Evolutionary conservation across 1,140 invertebrate species (phyloP), one percentile per base, ranked within the genome.

Genomic region (Cherax quadricarinatus): DNA sequence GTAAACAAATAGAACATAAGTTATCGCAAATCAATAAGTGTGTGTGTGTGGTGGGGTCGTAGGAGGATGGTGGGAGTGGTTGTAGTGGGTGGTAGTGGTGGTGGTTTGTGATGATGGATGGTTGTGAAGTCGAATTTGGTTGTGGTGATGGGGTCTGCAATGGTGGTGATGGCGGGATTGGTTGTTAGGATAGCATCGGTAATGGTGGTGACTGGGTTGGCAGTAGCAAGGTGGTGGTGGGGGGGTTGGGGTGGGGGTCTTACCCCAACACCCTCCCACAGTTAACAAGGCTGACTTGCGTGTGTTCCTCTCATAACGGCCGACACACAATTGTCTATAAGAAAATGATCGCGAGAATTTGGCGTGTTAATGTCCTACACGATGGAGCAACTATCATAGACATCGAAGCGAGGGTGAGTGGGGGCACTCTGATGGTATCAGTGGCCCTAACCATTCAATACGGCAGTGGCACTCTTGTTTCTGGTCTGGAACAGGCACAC

Each of bases 291-390:
- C 10, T 24, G 16, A 16, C 21, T 4, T 53, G 88, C 88, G 73
- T 84, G 82, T 78, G 75, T 53, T 49, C 78, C 21, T 24, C 30
- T 48, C 78, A 81, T 88, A 81, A 90, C 88, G 66, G 48, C 12
- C 49, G 62, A 3, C 62, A 78, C 83, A 53, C 88, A 90, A 90
- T 90, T 73, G 80, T 78, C 88, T 84, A 84, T 90, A 66, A 84
- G 66, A 84, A 90, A 57, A 84, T 90, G 83, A 90, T 83, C 79
- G 80, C 48, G 80, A 75, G 85, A 90, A 90, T 84, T 90, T 84
- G 81, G 49, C 82, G 66, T 78, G n/a, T 85, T 9, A 53, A 83
- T 83, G 62, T 51, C 48, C n/a, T 53, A 66, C 30, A 48, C 41
- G 80, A 70, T 82, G 66, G 49, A 57, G 60, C 51, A 3, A 16